Evolutionary conservation across 2,888 invertebrate species (phyloP).

Genomic region (Lymantria dispar): DNA sequence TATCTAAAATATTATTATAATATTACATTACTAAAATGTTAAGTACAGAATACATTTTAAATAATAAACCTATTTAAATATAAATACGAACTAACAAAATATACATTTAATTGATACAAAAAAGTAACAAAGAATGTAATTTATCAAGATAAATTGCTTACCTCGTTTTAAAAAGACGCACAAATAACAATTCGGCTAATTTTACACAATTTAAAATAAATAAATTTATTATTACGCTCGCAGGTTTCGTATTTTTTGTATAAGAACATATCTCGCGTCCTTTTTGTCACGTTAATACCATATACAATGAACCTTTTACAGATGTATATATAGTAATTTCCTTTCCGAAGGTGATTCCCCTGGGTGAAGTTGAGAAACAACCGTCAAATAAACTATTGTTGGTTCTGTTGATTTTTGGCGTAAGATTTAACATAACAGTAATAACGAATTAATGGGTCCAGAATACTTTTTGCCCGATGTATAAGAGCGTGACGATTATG

Average conservation of each 20-base stretch:
- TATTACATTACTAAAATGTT: too few species aligned
- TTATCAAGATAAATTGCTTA: constrained; percentile 6
- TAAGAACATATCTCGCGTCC: constrained; percentile 7
- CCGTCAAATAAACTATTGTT: constrained; percentile 3
- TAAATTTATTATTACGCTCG: not conserved
- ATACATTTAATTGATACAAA: too few species aligned
- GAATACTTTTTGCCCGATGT: not conserved
- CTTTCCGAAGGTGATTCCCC: constrained; percentile 47
- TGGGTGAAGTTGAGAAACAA: constrained; percentile 16
- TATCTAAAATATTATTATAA: too few species aligned
- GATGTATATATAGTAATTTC: constrained; percentile 41
- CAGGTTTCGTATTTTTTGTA: constrained; percentile 9
- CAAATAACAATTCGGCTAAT: constrained; percentile 2
- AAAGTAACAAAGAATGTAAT: too few species aligned
- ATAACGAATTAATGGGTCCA: not conserved
- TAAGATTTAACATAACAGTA: not conserved
- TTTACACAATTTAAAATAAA: constrained; percentile 2
- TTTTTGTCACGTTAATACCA: constrained; percentile 8
- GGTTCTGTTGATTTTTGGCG: constrained; percentile 18
- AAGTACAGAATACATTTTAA: too few species aligned
- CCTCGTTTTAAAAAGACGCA: constrained; percentile 1
- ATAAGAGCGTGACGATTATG: not conserved
- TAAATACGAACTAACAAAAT: too few species aligned
- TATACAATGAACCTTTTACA: constrained; percentile 27
- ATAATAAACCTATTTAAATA: too few species aligned